phyloP scores from a whole-genome alignment of 2,888 invertebrate genomes.

The Netelia inedita region DNA sequence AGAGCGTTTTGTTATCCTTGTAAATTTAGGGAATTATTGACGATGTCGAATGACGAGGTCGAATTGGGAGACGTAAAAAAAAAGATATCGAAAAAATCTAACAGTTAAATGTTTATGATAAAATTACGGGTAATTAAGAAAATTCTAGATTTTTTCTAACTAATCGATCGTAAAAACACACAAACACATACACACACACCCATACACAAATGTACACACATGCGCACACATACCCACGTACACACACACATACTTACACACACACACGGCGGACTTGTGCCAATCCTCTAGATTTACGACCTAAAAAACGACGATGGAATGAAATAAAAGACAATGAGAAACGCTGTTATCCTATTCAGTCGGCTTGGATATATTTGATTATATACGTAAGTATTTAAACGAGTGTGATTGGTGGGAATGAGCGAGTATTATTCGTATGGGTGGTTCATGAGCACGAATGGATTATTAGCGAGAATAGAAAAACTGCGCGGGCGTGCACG shows the following conservation, averaged over 20 bases:
- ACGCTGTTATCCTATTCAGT: slow-evolving; percentile 81
- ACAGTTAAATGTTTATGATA: slow-evolving; percentile 84
- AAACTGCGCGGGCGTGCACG: slow-evolving; percentile 27
- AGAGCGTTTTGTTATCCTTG: slow-evolving; percentile 66
- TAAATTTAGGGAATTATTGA: slow-evolving; percentile 66
- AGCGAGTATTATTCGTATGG: slow-evolving; percentile 44
- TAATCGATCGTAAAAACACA: slow-evolving; percentile 78
- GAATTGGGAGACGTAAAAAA: slow-evolving; percentile 40
- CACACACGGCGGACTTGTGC: slow-evolving; percentile 77
- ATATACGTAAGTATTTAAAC: slow-evolving; percentile 74
- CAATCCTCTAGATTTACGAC: slow-evolving; percentile 82
- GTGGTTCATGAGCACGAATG: slow-evolving; percentile 1
- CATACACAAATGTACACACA: too few relatives aligned
- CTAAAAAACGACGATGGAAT: slow-evolving; percentile 74
- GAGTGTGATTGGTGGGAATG: slow-evolving; percentile 43
- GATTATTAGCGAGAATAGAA: slow-evolving; percentile 9
- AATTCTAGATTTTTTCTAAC: slow-evolving; percentile 85
- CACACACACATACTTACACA: too few relatives aligned
- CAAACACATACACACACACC: background rate
- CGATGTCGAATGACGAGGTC: slow-evolving; percentile 40
- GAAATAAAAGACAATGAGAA: slow-evolving; percentile 69
- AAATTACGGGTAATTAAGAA: slow-evolving; percentile 85
- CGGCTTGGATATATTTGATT: slow-evolving; percentile 80
- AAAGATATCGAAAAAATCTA: slow-evolving; percentile 74
- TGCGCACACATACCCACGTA: too few relatives aligned